Evolutionary conservation across 1,140 invertebrate genomes (phyloP), one percentile per base, ranked within the genome.

Genomic region (Venustaconcha ellipsiformis): DNA sequence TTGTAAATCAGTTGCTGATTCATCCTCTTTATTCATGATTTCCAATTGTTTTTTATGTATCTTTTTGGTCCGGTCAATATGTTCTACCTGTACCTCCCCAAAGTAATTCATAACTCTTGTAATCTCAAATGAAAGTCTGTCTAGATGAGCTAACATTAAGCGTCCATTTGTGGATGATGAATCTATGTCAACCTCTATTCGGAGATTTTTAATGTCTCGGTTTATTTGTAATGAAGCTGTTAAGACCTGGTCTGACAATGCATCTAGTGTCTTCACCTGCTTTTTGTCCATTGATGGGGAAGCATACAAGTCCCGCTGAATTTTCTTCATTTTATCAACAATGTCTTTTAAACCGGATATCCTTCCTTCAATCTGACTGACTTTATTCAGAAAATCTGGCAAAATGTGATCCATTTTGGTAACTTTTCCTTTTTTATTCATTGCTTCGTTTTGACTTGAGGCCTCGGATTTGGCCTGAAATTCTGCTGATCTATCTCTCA

Each of bases 41-140:
- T 77, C 75, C 57, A 72, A 57, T 59, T 77, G 72, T 30, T 65
- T 72, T 30, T 77, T 23, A 26, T 77, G 75, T 26, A 77, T 26
- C 56, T 77, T 77, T 55, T 77, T 48, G 3, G 75, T 71, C 57
- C 72, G 67, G 12, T 77, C 59, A n/a, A 77, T 77, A 48, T 77
- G 72, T 37, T 77, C 75, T 2, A 77, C 57, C 65, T 77, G 75
- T 57, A 70, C 69, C 14, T 56, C 65, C n/a, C 75, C 56, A 23
- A 77, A 72, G 57, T 67, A 20, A 63, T 77, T 72, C 57, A 72
- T 72, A 1, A 66, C 62, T 59, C 57, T 77, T 56, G 75, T 67
- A 13, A 77, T 66, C 30, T 77, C 70, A 20, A 17, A 56, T 26
- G 56, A 58, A n/a, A 77, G 57, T 55, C 75, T 72, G 20, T 70